Conservation (phyloP, 1,140 invertebrate genomes). For the Drosophila tsacasi region DNA sequence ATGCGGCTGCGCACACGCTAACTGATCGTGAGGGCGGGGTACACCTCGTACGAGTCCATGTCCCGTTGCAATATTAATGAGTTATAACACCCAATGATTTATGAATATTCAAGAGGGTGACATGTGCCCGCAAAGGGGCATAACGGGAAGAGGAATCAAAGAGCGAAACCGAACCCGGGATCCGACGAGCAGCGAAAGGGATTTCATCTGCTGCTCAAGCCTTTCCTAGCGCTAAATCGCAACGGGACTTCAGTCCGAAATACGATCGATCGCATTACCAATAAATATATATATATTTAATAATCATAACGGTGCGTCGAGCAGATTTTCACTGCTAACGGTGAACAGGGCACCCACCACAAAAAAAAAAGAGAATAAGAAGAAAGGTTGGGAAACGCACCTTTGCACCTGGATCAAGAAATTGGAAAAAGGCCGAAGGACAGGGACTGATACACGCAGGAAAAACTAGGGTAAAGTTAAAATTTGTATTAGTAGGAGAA, state of each 20-base stretch:
- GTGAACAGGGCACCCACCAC: conserved; percentile 56
- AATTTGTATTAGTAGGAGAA: not conserved
- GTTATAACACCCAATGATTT: conserved; percentile 74
- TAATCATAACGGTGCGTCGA: conserved; percentile 69
- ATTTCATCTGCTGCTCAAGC: conserved; percentile 45
- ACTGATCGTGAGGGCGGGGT: conserved; percentile 7
- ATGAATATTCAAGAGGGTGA: conserved; percentile 77
- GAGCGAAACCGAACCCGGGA: conserved; percentile 57
- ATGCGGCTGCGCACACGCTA: conserved; percentile 48
- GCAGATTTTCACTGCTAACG: conserved; percentile 72
- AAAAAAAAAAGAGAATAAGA: conserved; percentile 10
- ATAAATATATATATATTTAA: conserved; percentile 48
- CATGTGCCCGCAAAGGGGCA: conserved; percentile 45
- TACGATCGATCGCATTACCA: conserved; percentile 65
- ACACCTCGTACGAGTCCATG: not conserved
- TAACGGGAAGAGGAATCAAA: conserved; percentile 31
- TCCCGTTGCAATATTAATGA: conserved; percentile 50
- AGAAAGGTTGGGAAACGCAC: conserved; percentile 7
- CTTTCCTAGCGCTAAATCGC: conserved; percentile 27
- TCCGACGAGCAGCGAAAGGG: not conserved
- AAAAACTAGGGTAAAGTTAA: not conserved
- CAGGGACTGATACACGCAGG: conserved; percentile 6
- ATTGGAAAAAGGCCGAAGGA: conserved; percentile 23
- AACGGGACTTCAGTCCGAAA: conserved; percentile 49
- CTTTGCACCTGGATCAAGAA: conserved; percentile 36